Evolutionary conservation across 2,113 vertebrate species (phyloP).

Genomic region (Protomyctophum bolini): DNA sequence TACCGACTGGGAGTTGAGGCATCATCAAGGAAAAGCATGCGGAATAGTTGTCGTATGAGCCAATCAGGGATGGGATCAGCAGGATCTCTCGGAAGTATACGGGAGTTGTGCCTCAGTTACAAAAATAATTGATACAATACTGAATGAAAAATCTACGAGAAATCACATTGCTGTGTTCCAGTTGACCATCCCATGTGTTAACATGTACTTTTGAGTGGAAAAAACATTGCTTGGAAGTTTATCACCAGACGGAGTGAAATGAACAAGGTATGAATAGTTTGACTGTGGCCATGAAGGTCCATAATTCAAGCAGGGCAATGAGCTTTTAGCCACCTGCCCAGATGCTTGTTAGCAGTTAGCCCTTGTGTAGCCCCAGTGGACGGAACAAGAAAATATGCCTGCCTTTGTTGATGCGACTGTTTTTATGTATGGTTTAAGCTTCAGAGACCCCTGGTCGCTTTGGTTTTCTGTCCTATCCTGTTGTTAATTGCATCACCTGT

Average conservation of each 20-base stretch:
- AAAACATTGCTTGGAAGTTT: neutral
- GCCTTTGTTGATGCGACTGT: neutral
- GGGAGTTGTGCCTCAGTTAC: neutral
- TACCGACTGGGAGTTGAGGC: neutral
- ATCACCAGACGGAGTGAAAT: neutral
- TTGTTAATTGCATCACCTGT: too few relatives aligned
- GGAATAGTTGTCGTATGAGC: too few relatives aligned
- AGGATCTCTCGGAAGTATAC: neutral
- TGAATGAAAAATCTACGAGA: neutral
- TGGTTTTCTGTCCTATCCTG: too few relatives aligned
- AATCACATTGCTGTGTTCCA: neutral
- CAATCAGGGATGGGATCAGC: neutral
- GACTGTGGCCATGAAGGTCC: neutral
- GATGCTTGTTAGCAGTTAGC: neutral
- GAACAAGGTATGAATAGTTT: neutral
- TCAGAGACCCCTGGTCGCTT: too few relatives aligned
- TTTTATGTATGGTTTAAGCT: neutral
- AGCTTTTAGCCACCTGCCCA: neutral
- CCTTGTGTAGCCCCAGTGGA: neutral
- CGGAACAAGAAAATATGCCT: neutral
- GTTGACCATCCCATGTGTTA: neutral
- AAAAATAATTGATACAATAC: neutral
- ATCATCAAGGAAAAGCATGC: neutral
- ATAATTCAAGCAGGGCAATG: too few relatives aligned
- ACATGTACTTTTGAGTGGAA: neutral